Evolutionary conservation across 2,888 invertebrate genomes (phyloP).

Genomic region (Myopa tessellatipennis): DNA sequence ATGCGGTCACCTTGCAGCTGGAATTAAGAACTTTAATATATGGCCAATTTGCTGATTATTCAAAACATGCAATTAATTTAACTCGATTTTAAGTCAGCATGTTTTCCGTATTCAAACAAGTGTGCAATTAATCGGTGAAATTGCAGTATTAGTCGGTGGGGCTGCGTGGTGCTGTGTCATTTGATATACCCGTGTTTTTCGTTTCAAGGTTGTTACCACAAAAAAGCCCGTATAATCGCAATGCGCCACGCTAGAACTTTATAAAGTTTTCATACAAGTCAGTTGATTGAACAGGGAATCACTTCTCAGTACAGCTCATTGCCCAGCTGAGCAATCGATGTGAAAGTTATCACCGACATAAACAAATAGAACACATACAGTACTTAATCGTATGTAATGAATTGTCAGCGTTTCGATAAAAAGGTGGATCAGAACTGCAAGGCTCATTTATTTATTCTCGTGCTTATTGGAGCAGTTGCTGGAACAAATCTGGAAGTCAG

Average conservation of each 20-base stretch:
- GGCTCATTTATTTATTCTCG: neutral
- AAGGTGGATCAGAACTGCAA: neutral
- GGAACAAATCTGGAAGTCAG: neutral
- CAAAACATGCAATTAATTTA: constrained; percentile 62
- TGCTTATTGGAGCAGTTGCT: neutral
- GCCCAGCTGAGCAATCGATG: neutral
- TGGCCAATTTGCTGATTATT: constrained; percentile 63
- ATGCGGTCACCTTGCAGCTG: constrained; percentile 40
- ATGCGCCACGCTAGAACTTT: neutral
- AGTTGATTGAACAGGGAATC: neutral
- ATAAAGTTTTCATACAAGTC: neutral
- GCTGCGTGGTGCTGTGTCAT: no score
- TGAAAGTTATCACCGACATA: neutral
- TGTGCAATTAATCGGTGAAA: constrained; percentile 33
- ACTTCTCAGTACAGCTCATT: neutral
- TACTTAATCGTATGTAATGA: neutral
- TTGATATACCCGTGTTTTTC: no score
- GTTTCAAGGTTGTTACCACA: neutral
- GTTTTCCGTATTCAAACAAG: constrained; percentile 22
- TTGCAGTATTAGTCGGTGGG: neutral
- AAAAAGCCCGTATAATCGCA: neutral
- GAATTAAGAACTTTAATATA: constrained; percentile 62
- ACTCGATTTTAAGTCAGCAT: constrained; percentile 29
- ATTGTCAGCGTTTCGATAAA: neutral
- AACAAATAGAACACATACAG: no score